Evolutionary conservation across 2,113 vertebrate genomes (phyloP), one percentile per base, ranked within the genome.

Genomic region (Podocnemis expansa): DNA sequence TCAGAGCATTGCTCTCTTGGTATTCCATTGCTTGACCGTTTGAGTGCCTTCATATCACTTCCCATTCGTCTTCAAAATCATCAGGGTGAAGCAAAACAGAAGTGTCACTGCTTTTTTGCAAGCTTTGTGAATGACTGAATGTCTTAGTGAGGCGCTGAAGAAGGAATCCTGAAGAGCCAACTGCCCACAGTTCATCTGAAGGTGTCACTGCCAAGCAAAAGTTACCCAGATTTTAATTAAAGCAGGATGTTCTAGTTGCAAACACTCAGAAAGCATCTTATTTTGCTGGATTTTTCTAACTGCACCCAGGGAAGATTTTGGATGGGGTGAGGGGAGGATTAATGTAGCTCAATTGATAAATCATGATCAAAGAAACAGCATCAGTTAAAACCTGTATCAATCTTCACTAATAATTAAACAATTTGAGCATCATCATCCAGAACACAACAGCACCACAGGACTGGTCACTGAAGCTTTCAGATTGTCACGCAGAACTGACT

Each of bases 1-100:
- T 81, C 80, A 87, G 1, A 5, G 70, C 31, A 17, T 89, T 80
- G 73, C 58, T 52, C 73, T 67, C 54, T 75, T 1, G 0, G 17
- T 93, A 84, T 89, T 91, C 51, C 87, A 91, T 34, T 67, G 67
- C 89, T 80, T 90, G 70, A 76, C 7, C 88, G 58, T 17, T 29
- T 3, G 52, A 52, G 25, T 63, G 4, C 90, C 84, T 85, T 99
- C 98, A 99, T 97, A 99, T 99, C 83, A 99, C 99, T 96, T 99
- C 99, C 99, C 99, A 99, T 94, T 99, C 99, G 4, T 99, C 99
- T 82, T 99, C 99, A 21, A 99, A 98, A 78, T 99, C 99, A 29
- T 99, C 99, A 2, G 94, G 91, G 49, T 98, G 98, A 29, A 97
- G 96, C 79, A 97, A 93, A 78, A 94, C 7, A 56, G 97, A 31